Percentiles rank a stretch among this genome's conserved stretches.
These are phyloP conservation scores for Morone chrysops DNA, from an alignment of 2,113 vertebrate genomes.

Conservation along the genomic window DNA sequence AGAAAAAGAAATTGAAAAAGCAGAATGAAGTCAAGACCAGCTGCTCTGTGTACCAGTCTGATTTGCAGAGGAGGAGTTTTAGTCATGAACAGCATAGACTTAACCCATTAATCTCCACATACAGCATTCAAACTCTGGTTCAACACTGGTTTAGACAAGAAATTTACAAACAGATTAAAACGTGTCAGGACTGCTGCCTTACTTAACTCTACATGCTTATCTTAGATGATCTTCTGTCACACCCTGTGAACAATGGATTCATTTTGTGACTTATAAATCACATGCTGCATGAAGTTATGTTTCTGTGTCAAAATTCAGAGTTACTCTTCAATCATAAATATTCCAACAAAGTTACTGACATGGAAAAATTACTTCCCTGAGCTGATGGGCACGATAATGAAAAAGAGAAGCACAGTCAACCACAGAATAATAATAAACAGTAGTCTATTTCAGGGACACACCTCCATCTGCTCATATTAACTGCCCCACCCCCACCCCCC, in stretches of 20 bases:
- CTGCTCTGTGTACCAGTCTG: slow-evolving; percentile 49
- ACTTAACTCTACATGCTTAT: not conserved
- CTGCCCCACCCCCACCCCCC: not conserved
- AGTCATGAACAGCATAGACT: slow-evolving; percentile 43
- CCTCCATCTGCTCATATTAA: slow-evolving; percentile 16
- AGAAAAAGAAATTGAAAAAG: slow-evolving; percentile 20
- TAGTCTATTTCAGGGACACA: slow-evolving; percentile 27
- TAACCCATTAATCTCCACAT: slow-evolving; percentile 64
- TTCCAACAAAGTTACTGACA: not conserved
- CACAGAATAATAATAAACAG: slow-evolving; percentile 40
- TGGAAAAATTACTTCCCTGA: not conserved
- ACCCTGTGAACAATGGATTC: not conserved
- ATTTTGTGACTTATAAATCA: not conserved
- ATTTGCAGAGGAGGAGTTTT: slow-evolving; percentile 59
- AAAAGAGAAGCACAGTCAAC: slow-evolving; percentile 32
- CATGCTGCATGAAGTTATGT: not conserved
- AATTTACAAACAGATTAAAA: slow-evolving; percentile 34
- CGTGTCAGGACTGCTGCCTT: slow-evolving; percentile 12
- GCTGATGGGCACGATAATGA: not conserved
- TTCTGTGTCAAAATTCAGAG: slow-evolving; percentile 7
- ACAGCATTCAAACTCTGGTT: slow-evolving; percentile 26
- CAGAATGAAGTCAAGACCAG: slow-evolving; percentile 54
- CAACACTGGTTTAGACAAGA: slow-evolving; percentile 29
- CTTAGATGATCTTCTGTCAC: slow-evolving; percentile 1
- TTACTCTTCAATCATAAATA: not conserved